These are phyloP conservation scores for Ostrea edulis DNA, from an alignment of 1,140 invertebrate genomes.

Conservation along the genomic window DNA sequence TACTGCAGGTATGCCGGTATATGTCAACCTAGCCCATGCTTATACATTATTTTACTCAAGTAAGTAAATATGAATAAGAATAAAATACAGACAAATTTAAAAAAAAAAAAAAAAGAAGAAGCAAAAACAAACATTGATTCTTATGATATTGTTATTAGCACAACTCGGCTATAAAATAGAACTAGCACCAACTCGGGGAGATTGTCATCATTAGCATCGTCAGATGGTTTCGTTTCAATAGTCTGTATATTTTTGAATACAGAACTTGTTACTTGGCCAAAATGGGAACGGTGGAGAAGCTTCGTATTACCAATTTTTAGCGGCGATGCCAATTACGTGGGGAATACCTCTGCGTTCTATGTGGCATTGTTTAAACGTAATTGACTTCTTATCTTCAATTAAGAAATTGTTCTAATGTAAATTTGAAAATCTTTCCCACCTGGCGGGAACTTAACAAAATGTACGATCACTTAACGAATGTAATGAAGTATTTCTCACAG, in stretches of 20 bases:
- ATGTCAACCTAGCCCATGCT: too few species aligned
- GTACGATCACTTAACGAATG: not conserved
- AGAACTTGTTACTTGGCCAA: not conserved
- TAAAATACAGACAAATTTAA: not conserved
- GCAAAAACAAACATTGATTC: not conserved
- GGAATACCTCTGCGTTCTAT: not conserved
- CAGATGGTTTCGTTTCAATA: not conserved
- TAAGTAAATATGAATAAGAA: not conserved
- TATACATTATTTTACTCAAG: too few species aligned
- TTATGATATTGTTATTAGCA: not conserved
- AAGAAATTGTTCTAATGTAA: constrained; percentile 18
- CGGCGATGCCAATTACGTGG: not conserved
- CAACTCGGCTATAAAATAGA: not conserved
- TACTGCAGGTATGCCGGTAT: not conserved
- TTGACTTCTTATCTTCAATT: constrained; percentile 38
- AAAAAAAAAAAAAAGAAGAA: not conserved
- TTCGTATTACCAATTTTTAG: constrained; percentile 8
- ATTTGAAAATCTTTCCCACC: constrained; percentile 7
- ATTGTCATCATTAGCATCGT: not conserved
- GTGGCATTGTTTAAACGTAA: not conserved
- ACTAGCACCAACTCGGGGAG: not conserved
- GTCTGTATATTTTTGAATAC: not conserved
- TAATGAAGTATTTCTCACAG: constrained; percentile 4
- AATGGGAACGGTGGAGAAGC: not conserved
- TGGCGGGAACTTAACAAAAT: not conserved